phyloP scores from a whole-genome alignment of 2,113 vertebrate species.

The Chaetorhynchus papuensis region DNA sequence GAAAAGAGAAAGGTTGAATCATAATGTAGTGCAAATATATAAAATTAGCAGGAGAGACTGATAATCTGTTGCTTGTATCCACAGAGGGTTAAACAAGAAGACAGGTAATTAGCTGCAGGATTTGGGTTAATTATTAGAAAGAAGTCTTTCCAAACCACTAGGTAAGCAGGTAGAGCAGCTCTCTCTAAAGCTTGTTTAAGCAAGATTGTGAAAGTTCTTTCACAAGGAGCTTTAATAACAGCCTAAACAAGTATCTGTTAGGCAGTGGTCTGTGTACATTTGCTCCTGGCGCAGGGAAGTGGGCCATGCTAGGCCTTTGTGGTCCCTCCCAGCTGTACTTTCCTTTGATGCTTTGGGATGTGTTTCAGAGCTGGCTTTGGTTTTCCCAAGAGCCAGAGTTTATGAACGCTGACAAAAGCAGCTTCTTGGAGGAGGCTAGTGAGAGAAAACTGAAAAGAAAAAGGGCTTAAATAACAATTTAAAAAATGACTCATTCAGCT shows the following conservation, averaged over 20 bases:
- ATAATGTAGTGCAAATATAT: not conserved
- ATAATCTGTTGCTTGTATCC: not conserved
- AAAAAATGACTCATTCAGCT: not conserved
- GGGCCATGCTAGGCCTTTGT: not conserved
- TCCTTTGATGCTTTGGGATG: constrained; percentile 57
- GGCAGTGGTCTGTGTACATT: not conserved
- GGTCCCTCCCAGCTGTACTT: constrained; percentile 43
- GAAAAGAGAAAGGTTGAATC: not conserved
- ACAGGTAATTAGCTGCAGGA: constrained; percentile 15
- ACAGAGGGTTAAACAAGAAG: constrained; percentile 36
- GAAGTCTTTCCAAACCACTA: constrained; percentile 52
- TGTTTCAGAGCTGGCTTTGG: constrained; percentile 6
- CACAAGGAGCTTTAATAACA: constrained; percentile 41
- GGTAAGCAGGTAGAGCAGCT: constrained; percentile 51
- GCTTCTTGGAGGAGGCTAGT: constrained; percentile 3
- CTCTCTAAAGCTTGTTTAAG: constrained; percentile 42
- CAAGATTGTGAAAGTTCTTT: constrained; percentile 43
- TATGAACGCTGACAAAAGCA: constrained; percentile 52
- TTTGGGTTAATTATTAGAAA: constrained; percentile 57
- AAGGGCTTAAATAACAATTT: not conserved
- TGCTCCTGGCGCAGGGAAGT: not conserved
- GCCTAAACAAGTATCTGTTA: not conserved
- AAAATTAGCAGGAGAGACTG: constrained; percentile 4
- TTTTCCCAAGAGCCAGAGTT: constrained; percentile 31
- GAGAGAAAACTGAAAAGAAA: constrained; percentile 10